These are phyloP conservation scores for Oryzias javanicus DNA, from an alignment of 2,113 vertebrate species.

Conservation along the genomic window DNA sequence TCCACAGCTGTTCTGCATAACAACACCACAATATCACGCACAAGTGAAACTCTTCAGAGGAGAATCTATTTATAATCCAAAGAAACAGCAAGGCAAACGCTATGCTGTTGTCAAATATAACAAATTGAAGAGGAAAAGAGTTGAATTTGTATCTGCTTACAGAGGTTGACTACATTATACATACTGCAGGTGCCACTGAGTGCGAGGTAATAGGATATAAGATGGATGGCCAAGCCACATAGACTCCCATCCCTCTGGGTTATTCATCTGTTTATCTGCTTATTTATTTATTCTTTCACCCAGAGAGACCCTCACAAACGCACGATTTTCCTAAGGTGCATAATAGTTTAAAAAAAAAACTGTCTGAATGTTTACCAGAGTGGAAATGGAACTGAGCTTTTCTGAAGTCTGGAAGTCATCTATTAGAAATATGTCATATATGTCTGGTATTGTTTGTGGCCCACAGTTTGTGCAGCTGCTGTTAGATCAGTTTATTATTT, in stretches of 20 bases:
- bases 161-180: conserved; percentile 74
- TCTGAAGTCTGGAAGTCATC: conserved; percentile 28
- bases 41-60: conserved; percentile 43
- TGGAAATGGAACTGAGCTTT: conserved; percentile 29
- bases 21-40: conserved; percentile 44
- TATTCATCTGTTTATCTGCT: conserved; percentile 78
- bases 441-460: conserved; percentile 21
- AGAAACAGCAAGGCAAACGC: conserved; percentile 63
- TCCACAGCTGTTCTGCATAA: conserved; percentile 65
- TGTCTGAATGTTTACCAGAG: conserved; percentile 14
- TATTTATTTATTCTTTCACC: conserved; percentile 76
- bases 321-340: conserved; percentile 57
- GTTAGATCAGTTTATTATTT: not conserved
- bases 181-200: conserved; percentile 65
- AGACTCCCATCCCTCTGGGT: conserved; percentile 66
- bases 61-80: conserved; percentile 76
- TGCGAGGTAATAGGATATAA: conserved; percentile 76
- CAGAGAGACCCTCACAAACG: conserved; percentile 61
- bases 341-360: conserved; percentile 4
- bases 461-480: conserved; percentile 16
- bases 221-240: conserved; percentile 74
- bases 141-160: conserved; percentile 78
- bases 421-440: conserved; percentile 10
- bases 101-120: conserved; percentile 74
- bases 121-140: conserved; percentile 74